Evolutionary conservation across 2,888 invertebrate genomes (phyloP).

Genomic region (Amphipoea oculea): DNA sequence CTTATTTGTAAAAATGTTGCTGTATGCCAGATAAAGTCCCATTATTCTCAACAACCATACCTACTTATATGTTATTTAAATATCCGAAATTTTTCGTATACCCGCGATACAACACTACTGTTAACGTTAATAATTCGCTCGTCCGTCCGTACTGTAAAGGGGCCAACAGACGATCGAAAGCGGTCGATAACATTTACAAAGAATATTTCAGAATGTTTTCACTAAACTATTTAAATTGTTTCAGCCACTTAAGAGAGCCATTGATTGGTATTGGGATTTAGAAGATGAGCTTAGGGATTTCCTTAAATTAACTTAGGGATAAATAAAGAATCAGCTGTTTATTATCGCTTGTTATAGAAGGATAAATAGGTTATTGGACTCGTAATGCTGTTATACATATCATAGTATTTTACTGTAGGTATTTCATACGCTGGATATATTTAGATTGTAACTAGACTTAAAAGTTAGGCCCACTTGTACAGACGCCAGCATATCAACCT

Average conservation of each 20-base stretch:
- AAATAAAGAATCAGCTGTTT: slow-evolving; percentile 60
- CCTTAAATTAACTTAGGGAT: too few species aligned
- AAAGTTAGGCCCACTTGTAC: neutral
- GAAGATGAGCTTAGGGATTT: slow-evolving; percentile 53
- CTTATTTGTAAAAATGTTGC: neutral
- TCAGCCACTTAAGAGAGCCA: slow-evolving; percentile 29
- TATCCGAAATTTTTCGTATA: neutral
- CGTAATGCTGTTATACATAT: slow-evolving; percentile 6
- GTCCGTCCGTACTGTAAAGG: slow-evolving; percentile 52
- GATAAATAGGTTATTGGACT: slow-evolving; percentile 34
- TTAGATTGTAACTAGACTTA: neutral
- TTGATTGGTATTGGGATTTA: slow-evolving; percentile 48
- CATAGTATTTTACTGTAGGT: neutral
- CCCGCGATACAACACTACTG: slow-evolving; percentile 50
- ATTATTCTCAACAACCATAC: neutral
- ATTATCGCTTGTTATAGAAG: slow-evolving; percentile 2
- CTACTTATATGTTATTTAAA: neutral
- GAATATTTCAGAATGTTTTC: slow-evolving; percentile 43
- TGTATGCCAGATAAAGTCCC: neutral
- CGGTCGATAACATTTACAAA: slow-evolving; percentile 63
- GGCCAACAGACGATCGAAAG: slow-evolving; percentile 57
- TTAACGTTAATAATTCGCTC: slow-evolving; percentile 62
- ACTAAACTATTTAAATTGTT: slow-evolving; percentile 59
- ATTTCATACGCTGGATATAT: slow-evolving; percentile 14
- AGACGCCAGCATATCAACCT: too few species aligned